Percentiles rank a stretch among this genome's conserved stretches.
These are phyloP conservation scores for Nycticebus coucang DNA, from an alignment of 2,113 vertebrate species.

Conservation along the genomic window DNA sequence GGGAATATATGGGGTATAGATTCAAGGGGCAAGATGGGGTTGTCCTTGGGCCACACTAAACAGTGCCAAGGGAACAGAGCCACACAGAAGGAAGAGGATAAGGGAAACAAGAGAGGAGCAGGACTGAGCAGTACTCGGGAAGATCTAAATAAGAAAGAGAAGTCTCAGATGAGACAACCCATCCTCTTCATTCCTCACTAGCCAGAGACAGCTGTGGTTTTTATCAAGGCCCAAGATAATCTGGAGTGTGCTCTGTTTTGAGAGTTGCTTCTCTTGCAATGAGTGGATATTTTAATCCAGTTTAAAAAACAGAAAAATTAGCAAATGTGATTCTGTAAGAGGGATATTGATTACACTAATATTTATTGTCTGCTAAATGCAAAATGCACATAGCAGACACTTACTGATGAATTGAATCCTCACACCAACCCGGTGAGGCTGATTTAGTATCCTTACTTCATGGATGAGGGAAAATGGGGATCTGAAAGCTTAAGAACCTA, in stretches of 20 bases:
- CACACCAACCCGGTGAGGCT: background rate
- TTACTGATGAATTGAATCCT: background rate
- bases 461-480: background rate
- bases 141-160: background rate
- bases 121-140: background rate
- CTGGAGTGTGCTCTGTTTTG: background rate
- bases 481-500: background rate
- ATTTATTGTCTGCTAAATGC: background rate
- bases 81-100: background rate
- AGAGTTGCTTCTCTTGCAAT: background rate
- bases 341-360: background rate
- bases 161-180: background rate
- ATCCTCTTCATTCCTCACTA: background rate
- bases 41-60: background rate
- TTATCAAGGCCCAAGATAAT: background rate
- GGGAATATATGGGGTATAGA: background rate
- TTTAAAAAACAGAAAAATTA: background rate
- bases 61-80: background rate
- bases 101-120: background rate
- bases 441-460: background rate
- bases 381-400: background rate
- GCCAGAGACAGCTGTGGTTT: background rate
- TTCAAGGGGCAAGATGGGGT: background rate
- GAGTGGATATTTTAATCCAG: background rate
- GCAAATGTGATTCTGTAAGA: background rate